Evolutionary conservation across 2,888 invertebrate species (phyloP), one percentile per base, ranked within the genome.

Genomic region (Tetranychus piercei): DNA sequence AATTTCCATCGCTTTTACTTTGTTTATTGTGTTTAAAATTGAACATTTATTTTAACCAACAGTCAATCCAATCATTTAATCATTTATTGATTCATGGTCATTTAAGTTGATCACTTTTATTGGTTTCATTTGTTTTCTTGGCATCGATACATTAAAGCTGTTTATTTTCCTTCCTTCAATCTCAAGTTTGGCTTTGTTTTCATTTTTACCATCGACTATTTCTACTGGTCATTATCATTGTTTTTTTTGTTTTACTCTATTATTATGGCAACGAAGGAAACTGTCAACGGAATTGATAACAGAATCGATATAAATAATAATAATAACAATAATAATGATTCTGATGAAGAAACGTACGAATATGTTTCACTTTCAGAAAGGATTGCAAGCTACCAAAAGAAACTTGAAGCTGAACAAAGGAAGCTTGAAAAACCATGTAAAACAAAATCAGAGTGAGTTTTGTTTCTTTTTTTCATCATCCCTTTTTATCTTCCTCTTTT

Each of bases 371-470:
- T 69, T 20, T n/a, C 34, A 11, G 69, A 69, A 23, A 69, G 69
- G 20, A 23, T 69, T 23, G 18, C 69, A 22, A 69, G 34, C 22
- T 69, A 69, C 34, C 69, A 69, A 23, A 69, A 69, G 34, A 20
- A 23, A 23, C 34, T 69, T 4, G 69, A 69, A 69, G 69, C 69
- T 20, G 69, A 69, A 69, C 69, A 69, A 69, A 69, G 34, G 69
- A 69, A 69, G 20, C 69, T 69, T 11, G 69, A 69, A 22, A 69
- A 69, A 69, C 69, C 69, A 20, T 69, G 69, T 69, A n/a, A 22
- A 69, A 23, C 20, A 20, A 69, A 69, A 20, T 20, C 20, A 20
- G 34, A 69, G 69, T 69, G 22, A 69, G 69, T 69, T 23, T 22
- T 20, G 20, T n/a, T 11, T 20, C 1, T 15, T 22, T 69, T 69